Evolutionary conservation across 92 coral and sea anemone genomes (phyloP).

Genomic region (Palythoa caribaeorum): DNA sequence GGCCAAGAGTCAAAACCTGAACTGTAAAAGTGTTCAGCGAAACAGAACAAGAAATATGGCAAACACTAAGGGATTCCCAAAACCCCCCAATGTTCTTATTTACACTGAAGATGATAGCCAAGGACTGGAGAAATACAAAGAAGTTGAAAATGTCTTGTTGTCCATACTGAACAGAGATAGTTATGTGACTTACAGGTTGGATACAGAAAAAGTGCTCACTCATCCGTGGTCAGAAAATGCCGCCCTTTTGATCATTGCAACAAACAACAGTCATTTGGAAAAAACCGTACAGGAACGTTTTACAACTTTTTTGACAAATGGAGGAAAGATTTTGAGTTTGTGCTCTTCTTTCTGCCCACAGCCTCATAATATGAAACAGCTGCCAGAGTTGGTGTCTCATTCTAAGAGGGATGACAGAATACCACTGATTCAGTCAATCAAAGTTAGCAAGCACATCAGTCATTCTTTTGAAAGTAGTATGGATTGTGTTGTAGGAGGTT

Average conservation of each 20-base stretch:
- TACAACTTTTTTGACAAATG: constrained; percentile 60
- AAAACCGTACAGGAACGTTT: constrained; percentile 52
- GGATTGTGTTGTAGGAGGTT: constrained; percentile 24
- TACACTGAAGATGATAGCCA: constrained; percentile 73
- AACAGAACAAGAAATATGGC: background rate
- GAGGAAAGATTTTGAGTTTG: constrained; percentile 84
- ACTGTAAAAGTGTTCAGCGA: background rate
- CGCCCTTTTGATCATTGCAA: constrained; percentile 71
- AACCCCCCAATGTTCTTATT: constrained; percentile 91
- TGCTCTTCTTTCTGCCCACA: constrained; percentile 49
- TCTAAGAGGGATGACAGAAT: background rate
- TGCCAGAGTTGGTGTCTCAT: background rate
- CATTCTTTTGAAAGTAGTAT: background rate
- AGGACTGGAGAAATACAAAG: constrained; percentile 53
- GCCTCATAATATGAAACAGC: constrained; percentile 19
- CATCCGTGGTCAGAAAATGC: constrained; percentile 95
- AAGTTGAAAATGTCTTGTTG: constrained; percentile 48
- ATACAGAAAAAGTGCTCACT: constrained; percentile 62
- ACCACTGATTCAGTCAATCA: background rate
- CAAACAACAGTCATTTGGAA: constrained; percentile 42
- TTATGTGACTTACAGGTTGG: constrained; percentile 79
- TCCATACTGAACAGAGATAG: constrained; percentile 76
- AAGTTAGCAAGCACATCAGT: background rate
- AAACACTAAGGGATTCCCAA: constrained; percentile 20
- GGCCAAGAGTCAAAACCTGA: background rate